Conservation (phyloP, 2,113 vertebrate species). For the Paramisgurnus dabryanus region DNA sequence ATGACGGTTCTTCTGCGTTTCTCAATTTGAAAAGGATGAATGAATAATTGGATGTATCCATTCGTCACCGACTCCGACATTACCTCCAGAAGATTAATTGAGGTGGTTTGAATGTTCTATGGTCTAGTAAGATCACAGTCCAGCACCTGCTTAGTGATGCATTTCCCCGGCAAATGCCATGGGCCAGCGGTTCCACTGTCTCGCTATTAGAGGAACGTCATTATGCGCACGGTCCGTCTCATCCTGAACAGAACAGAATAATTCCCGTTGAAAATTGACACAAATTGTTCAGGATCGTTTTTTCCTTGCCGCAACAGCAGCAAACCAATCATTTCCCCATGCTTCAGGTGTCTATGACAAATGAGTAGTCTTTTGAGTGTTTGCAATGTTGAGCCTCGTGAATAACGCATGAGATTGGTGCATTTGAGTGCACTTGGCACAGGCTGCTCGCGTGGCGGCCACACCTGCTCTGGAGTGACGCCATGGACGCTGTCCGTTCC, state of each 20-base stretch:
- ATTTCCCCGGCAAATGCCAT: conserved; percentile 81
- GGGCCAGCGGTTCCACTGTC: conserved; percentile 77
- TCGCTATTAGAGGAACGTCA: conserved; percentile 79
- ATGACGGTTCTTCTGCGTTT: conserved; percentile 38
- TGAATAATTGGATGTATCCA: conserved; percentile 49
- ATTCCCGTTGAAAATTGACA: conserved; percentile 78
- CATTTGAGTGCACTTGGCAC: conserved; percentile 55
- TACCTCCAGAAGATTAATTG: conserved; percentile 52
- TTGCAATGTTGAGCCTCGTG: conserved; percentile 71
- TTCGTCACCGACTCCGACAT: conserved; percentile 38
- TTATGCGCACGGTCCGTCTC: conserved; percentile 76
- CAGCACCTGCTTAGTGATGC: conserved; percentile 76
- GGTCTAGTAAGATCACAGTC: conserved; percentile 75
- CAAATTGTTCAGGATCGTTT: conserved; percentile 80
- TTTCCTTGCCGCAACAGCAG: conserved; percentile 58
- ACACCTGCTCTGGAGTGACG: conserved; percentile 47
- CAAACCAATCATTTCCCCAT: conserved; percentile 74
- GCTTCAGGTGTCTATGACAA: conserved; percentile 78
- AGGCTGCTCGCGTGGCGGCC: conserved; percentile 33
- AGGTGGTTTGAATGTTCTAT: conserved; percentile 62
- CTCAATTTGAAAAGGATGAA: conserved; percentile 45
- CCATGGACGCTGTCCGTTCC: background rate
- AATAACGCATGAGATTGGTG: conserved; percentile 76
- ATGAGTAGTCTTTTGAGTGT: conserved; percentile 75
- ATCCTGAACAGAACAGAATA: conserved; percentile 75